Evolutionary conservation across 2,888 invertebrate genomes (phyloP).

Genomic region (Artemia sp.): DNA sequence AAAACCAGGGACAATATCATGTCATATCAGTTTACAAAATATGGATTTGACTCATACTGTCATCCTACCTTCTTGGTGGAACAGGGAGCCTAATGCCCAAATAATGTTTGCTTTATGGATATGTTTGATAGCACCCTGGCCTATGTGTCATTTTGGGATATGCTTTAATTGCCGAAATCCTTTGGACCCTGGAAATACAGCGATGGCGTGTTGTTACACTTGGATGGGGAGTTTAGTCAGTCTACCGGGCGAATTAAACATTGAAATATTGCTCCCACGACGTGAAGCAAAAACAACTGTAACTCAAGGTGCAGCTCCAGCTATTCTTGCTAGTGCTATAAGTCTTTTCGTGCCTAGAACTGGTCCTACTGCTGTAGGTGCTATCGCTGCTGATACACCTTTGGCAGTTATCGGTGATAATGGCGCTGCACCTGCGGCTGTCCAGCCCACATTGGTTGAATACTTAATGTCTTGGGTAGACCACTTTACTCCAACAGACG

Average conservation of each 20-base stretch:
- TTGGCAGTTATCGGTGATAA: background rate
- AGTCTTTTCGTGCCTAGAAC: slow-evolving; percentile 2
- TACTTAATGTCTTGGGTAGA: background rate
- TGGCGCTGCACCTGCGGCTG: background rate
- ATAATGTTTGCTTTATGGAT: background rate
- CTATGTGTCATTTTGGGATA: background rate
- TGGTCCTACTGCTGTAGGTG: background rate
- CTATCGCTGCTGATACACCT: background rate
- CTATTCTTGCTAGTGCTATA: background rate
- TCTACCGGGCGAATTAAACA: background rate
- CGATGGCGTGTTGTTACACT: background rate
- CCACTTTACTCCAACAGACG: background rate
- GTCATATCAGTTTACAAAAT: background rate
- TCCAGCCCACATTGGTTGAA: background rate
- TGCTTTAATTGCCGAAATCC: background rate
- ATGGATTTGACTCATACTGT: background rate
- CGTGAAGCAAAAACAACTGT: background rate
- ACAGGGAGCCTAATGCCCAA: background rate
- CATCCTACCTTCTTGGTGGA: background rate
- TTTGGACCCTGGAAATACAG: background rate
- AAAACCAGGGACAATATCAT: background rate
- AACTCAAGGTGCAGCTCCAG: background rate
- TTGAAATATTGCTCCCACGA: background rate
- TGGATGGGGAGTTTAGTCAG: background rate
- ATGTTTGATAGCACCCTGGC: background rate